Evolutionary conservation across 2,888 invertebrate species (phyloP).

Genomic region (Macaria liturata): DNA sequence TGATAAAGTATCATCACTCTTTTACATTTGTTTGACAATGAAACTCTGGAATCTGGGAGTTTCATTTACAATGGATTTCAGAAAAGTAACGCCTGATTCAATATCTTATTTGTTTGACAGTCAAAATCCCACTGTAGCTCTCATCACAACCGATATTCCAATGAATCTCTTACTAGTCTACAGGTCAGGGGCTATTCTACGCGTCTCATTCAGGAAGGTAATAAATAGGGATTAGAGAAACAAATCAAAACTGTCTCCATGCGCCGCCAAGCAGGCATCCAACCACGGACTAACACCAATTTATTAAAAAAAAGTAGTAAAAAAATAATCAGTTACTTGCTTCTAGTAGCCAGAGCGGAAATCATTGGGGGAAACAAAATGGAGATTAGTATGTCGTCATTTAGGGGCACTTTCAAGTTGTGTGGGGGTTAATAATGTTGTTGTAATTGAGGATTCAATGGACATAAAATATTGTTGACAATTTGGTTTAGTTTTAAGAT

Average conservation of each 20-base stretch:
- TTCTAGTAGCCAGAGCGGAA: constrained; percentile 83
- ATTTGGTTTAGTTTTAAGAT: too few relatives aligned
- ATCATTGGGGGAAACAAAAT: constrained; percentile 52
- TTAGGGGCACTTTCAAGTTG: too few relatives aligned
- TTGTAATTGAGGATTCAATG: too few relatives aligned
- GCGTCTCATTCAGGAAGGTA: constrained; percentile 69
- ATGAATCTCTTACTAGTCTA: constrained; percentile 76
- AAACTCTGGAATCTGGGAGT: too few relatives aligned
- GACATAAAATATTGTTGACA: too few relatives aligned
- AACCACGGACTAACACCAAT: constrained; percentile 69
- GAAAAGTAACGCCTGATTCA: too few relatives aligned
- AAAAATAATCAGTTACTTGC: constrained; percentile 74
- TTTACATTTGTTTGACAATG: too few relatives aligned
- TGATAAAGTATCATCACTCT: too few relatives aligned
- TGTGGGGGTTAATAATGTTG: too few relatives aligned
- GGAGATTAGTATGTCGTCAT: constrained; percentile 54
- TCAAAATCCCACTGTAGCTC: too few relatives aligned
- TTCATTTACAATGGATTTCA: too few relatives aligned
- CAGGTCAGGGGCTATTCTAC: constrained; percentile 58
- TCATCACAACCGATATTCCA: constrained; percentile 49
- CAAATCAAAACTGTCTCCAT: constrained; percentile 26
- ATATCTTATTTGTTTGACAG: too few relatives aligned
- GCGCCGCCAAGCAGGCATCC: constrained; percentile 36
- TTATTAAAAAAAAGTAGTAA: constrained; percentile 43
- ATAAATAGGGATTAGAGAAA: constrained; percentile 36